Base-by-base conservation (phyloP, 2,797 vertebrate genomes). In the Miichthys miiuy region DNA sequence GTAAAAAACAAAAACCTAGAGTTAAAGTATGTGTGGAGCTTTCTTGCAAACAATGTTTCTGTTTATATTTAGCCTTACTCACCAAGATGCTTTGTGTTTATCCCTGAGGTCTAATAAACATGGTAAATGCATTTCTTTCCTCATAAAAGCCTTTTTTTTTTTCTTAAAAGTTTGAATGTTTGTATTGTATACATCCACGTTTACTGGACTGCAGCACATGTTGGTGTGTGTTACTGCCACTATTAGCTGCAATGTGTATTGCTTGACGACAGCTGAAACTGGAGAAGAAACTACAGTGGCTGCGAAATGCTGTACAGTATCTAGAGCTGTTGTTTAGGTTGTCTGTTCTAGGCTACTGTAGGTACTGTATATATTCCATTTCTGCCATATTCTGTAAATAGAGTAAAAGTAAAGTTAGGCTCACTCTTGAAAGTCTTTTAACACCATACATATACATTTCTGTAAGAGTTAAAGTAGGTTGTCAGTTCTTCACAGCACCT, bases 401-500 rank as follows among this genome's bases (percentile, higher is more conserved):
- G 34, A 38, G 34, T 9, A 51, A 46, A 46, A 10, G 1, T 23
- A 51, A 20, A n/a, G 14, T 46, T 30, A 17, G 17, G 16, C 30
- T 62, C 0, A 5, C 27, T 42, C 7, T 30, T 20, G 20, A 38
- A 56, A 21, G 54, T 6, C 1, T 34, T 38, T 47, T 56, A 75
- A 71, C 38, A 7, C 3, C 20, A 41, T 50, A 11, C 51, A 66
- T 55, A 23, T 25, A 17, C 46, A 38, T 50, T 54, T n/a, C n/a
- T 61, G 34, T 65, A 7, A 23, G 38, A 58, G 21, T 17, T 60
- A 17, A 62, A 34, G 44, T 18, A 77, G 4, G 17, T 41, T 48
- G 18, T 25, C 16, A 52, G 70, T 20, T 74, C 56, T 51, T 73
- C 41, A 23, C 14, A 38, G 12, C 16, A 70, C 56, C 27, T 42